Conservation (phyloP, 1,140 invertebrate genomes). For the Plutomurus gul region DNA sequence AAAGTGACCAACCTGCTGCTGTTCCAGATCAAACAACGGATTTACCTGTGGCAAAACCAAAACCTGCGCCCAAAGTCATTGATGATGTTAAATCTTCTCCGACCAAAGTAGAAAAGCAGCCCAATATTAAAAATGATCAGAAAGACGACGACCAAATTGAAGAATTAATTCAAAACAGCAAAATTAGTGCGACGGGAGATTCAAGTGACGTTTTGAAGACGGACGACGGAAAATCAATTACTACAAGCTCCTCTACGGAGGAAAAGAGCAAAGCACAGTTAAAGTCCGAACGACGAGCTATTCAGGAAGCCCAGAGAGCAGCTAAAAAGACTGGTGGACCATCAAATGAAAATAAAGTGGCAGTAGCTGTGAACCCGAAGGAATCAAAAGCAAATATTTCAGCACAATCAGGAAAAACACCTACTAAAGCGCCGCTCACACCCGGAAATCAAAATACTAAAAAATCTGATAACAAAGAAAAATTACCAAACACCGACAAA, state of each 20-base stretch:
- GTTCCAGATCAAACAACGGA: neutral
- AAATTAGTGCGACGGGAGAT: too few relatives aligned
- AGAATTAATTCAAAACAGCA: too few relatives aligned
- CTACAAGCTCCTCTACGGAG: neutral
- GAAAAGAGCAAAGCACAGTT: slow-evolving; percentile 30
- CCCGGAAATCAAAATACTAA: neutral
- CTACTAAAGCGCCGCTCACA: neutral
- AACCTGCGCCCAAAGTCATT: too few relatives aligned
- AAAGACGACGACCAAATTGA: neutral
- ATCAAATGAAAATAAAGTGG: neutral
- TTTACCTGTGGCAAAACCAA: too few relatives aligned
- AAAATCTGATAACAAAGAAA: neutral
- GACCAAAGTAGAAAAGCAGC: too few relatives aligned
- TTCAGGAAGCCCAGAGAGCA: slow-evolving; percentile 6
- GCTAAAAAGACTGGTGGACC: neutral
- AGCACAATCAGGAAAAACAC: too few relatives aligned
- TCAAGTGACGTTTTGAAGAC: too few relatives aligned
- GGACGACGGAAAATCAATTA: too few relatives aligned
- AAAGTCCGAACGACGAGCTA: neutral
- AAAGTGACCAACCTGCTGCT: neutral
- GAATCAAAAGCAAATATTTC: neutral
- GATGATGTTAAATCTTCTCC: too few relatives aligned
- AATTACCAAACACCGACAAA: neutral
- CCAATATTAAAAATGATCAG: neutral
- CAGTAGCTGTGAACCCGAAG: neutral